These are phyloP conservation scores for Ctenochaetus hawaiiensis DNA, from an alignment of 2,797 vertebrate species.

Conservation along the genomic window DNA sequence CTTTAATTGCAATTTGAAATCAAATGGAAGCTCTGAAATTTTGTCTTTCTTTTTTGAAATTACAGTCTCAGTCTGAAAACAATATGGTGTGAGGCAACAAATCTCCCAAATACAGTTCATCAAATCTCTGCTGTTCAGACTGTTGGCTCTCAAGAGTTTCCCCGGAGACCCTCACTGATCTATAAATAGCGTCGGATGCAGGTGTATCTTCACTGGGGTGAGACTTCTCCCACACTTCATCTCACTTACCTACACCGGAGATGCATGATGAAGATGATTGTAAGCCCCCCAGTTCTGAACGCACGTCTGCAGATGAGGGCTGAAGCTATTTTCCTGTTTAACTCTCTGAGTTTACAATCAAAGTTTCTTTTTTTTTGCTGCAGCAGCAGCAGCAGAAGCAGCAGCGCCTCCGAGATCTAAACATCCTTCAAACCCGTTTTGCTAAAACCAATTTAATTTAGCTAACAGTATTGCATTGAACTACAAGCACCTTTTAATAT, in stretches of 20 bases:
- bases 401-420: conserved; percentile 30
- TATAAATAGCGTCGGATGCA: conserved; percentile 75
- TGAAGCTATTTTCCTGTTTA: conserved; percentile 31
- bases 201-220: conserved; percentile 72
- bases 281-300: conserved; percentile 33
- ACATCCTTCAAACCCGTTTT: conserved; percentile 28
- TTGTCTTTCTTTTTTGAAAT: neutral
- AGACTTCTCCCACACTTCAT: conserved; percentile 55
- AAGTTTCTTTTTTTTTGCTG: conserved; percentile 7
- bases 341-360: conserved; percentile 25
- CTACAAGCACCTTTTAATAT: conserved; percentile 42
- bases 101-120: conserved; percentile 55
- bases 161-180: conserved; percentile 56
- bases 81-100: conserved; percentile 20
- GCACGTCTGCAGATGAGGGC: conserved; percentile 25
- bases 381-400: neutral
- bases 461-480: conserved; percentile 26
- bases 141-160: conserved; percentile 62
- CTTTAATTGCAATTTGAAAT: conserved; percentile 2
- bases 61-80: conserved; percentile 18
- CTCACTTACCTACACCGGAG: conserved; percentile 37
- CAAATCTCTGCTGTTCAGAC: conserved; percentile 59
- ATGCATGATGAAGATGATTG: conserved; percentile 40
- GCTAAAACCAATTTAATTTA: conserved; percentile 45
- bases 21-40: conserved; percentile 8